phyloP scores from a whole-genome alignment of 2,113 vertebrate species.

The Empidonax alnorum region DNA sequence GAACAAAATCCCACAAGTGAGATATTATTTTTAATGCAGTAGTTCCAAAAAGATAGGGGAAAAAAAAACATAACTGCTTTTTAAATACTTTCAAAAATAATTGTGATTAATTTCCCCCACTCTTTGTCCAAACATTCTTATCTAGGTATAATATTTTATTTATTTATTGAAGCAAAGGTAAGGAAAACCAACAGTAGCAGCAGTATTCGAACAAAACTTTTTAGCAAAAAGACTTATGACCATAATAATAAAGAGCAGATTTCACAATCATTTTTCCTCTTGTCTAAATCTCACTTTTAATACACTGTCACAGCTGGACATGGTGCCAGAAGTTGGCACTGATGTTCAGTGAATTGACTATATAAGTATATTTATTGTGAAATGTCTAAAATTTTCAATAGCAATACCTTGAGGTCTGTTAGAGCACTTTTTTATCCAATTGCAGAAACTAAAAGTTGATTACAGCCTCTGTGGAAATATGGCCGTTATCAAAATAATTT shows the following conservation, averaged over 20 bases:
- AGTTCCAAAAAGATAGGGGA: neutral
- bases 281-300: neutral
- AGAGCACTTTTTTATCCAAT: neutral
- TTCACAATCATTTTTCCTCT: neutral
- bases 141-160: neutral
- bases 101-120: neutral
- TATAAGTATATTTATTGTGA: neutral
- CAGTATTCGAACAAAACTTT: neutral
- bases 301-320: neutral
- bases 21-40: neutral
- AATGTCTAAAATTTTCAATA: neutral
- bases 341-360: neutral
- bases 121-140: neutral
- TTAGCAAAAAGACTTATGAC: neutral
- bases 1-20: accelerated
- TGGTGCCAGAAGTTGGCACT: neutral
- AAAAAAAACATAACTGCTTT: accelerated
- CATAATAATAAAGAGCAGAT: neutral
- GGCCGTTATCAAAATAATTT: neutral
- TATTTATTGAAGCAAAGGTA: neutral
- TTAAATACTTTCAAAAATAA: neutral
- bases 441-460: neutral
- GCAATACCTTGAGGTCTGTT: neutral
- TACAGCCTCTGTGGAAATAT: neutral
- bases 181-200: neutral